Percentiles rank a stretch among this genome's conserved stretches.
These are phyloP conservation scores for Cataglyphis rosenhaueri DNA, from an alignment of 2,888 invertebrate species.

Conservation along the genomic window DNA sequence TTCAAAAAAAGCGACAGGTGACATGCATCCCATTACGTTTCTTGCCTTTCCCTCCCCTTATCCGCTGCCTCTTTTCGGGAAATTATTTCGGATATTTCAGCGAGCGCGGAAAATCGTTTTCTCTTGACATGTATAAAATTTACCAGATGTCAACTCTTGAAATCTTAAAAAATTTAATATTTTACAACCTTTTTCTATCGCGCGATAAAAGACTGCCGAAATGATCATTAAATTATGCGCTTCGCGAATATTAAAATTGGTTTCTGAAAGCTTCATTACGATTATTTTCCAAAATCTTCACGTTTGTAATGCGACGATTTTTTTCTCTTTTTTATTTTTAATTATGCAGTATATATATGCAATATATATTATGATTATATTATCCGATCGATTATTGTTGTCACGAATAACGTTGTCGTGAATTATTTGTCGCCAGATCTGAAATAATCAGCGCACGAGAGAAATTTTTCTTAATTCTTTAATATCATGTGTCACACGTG, in stretches of 20 bases:
- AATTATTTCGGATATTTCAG: neutral
- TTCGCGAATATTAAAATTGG: neutral
- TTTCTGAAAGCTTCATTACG: neutral
- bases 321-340: neutral
- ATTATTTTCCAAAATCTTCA: neutral
- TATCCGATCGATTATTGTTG: conserved; percentile 4
- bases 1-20: conserved; percentile 49
- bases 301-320: neutral
- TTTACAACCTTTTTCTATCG: neutral
- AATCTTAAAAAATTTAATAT: conserved; percentile 15
- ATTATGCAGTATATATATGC: neutral
- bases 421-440: conserved; percentile 26
- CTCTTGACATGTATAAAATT: neutral
- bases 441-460: conserved; percentile 6
- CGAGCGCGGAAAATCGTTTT: conserved; percentile 25
- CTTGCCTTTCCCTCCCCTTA: neutral
- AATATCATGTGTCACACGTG: conserved; percentile 39
- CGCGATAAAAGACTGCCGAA: neutral
- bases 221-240: conserved; percentile 3
- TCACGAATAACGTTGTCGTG: conserved; percentile 8
- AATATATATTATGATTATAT: conserved; percentile 2
- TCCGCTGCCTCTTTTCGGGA: neutral
- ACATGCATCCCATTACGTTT: conserved; percentile 41
- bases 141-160: conserved; percentile 2
- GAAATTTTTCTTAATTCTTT: conserved; percentile 47